Conservation (phyloP, 1,140 invertebrate species). For the Micrasema longulum region DNA sequence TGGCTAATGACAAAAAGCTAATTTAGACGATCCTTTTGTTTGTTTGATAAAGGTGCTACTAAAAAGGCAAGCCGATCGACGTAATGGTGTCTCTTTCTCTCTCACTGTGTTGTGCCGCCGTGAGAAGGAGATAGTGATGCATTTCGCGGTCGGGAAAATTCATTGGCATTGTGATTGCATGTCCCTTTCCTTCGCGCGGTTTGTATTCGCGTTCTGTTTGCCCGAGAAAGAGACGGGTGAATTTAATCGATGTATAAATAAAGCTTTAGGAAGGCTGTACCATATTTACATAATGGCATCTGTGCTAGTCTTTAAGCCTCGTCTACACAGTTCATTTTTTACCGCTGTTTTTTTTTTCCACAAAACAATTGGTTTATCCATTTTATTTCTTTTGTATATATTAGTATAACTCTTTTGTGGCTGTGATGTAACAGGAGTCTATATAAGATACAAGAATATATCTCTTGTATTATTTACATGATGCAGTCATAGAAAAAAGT, state of each 20-base stretch:
- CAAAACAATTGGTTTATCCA: too few species aligned
- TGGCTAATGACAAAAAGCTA: slow-evolving; percentile 56
- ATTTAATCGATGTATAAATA: slow-evolving; percentile 46
- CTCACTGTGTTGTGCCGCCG: background rate
- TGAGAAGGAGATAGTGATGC: background rate
- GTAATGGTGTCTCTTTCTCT: background rate
- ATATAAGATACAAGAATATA: too few species aligned
- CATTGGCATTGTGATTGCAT: slow-evolving; percentile 24
- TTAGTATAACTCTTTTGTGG: too few species aligned
- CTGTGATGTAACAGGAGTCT: too few species aligned
- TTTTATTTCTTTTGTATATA: too few species aligned
- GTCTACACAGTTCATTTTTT: slow-evolving; percentile 3
- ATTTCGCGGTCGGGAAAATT: slow-evolving; percentile 11
- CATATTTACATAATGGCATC: slow-evolving; percentile 48
- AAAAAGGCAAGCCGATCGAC: background rate
- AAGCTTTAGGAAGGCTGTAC: slow-evolving; percentile 48
- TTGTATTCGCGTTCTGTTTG: slow-evolving; percentile 13
- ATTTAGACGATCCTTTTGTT: slow-evolving; percentile 56
- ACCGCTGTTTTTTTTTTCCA: too few species aligned
- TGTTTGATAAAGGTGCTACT: slow-evolving; percentile 46
- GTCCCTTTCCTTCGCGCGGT: slow-evolving; percentile 13
- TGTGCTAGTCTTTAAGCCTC: slow-evolving; percentile 15
- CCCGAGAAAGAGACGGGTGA: slow-evolving; percentile 27
- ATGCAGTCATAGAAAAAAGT: too few species aligned
- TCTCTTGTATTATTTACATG: too few species aligned